Percentiles rank a stretch among this genome's conserved stretches.
Conservation (phyloP, 1,140 invertebrate genomes). For the Tigriopus japonicus region DNA sequence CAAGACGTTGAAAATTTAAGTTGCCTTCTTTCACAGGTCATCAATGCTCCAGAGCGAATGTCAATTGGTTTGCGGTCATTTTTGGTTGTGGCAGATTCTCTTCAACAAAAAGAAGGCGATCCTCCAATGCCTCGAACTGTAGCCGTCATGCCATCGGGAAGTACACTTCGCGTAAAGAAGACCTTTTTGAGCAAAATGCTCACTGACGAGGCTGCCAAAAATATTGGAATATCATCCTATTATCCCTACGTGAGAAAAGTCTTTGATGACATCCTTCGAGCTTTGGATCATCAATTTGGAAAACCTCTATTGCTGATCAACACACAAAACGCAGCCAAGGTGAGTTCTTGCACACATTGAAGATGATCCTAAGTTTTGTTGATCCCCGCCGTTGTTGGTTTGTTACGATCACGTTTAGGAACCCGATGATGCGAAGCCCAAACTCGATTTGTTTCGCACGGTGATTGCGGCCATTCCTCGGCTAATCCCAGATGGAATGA, state of each 20-base stretch:
- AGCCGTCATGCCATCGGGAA: conserved; percentile 78
- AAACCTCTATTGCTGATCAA: conserved; percentile 86
- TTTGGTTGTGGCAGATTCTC: conserved; percentile 88
- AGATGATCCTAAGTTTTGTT: too few relatives aligned
- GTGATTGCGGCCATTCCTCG: conserved; percentile 93
- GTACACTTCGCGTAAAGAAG: conserved; percentile 83
- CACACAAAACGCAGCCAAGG: conserved; percentile 52
- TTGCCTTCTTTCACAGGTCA: too few relatives aligned
- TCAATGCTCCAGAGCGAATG: conserved; percentile 92
- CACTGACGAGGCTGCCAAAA: conserved; percentile 81
- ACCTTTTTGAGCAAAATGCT: conserved; percentile 89
- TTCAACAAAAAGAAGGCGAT: conserved; percentile 96
- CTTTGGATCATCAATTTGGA: conserved; percentile 89
- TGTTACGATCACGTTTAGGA: background rate
- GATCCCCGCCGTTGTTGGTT: too few relatives aligned
- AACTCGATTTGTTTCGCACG: conserved; percentile 91
- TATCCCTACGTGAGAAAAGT: conserved; percentile 86
- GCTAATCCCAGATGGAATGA: conserved; percentile 92
- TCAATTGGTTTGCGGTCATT: conserved; percentile 92
- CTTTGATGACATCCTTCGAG: conserved; percentile 84
- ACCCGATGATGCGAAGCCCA: conserved; percentile 88
- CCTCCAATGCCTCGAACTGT: conserved; percentile 92
- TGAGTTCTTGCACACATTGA: too few relatives aligned
- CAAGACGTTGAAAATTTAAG: too few relatives aligned
- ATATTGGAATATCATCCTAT: conserved; percentile 89